Percentiles rank a stretch among this genome's conserved stretches.
Evolutionary conservation across 1,140 invertebrate genomes (phyloP).

Genomic region (Microplitis mediator): DNA sequence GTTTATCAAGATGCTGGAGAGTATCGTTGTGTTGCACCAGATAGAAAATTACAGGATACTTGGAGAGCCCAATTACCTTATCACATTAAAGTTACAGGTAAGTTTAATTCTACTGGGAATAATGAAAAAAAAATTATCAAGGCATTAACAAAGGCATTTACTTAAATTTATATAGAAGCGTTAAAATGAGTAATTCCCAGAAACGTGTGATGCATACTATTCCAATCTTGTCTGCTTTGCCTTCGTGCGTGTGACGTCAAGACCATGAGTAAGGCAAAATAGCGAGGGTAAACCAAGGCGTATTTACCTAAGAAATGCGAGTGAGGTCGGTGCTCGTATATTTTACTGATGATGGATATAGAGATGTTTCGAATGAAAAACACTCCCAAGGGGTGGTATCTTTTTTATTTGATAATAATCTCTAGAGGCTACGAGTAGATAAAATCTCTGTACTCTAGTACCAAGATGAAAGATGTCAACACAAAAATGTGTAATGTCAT

Average conservation of each 20-base stretch:
- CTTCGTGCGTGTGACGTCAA: slow-evolving; percentile 15
- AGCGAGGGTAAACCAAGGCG: not conserved
- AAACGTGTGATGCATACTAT: slow-evolving; percentile 20
- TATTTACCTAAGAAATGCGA: slow-evolving; percentile 28
- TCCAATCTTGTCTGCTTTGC: slow-evolving; percentile 19
- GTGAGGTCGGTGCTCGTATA: slow-evolving; percentile 25
- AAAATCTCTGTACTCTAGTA: not conserved
- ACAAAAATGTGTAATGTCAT: not conserved
- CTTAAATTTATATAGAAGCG: not conserved
- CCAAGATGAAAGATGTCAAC: not conserved
- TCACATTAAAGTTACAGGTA: slow-evolving; percentile 66
- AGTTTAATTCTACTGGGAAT: slow-evolving; percentile 34
- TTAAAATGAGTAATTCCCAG: slow-evolving; percentile 20
- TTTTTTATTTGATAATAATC: slow-evolving; percentile 31
- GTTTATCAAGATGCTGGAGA: slow-evolving; percentile 79
- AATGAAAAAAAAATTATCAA: no score
- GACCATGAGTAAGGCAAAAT: not conserved
- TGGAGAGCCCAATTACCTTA: slow-evolving; percentile 63
- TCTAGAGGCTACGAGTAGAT: not conserved
- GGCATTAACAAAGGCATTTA: not conserved
- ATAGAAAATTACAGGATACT: slow-evolving; percentile 62
- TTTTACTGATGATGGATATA: slow-evolving; percentile 16
- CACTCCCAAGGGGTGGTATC: slow-evolving; percentile 3
- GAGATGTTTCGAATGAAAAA: not conserved
- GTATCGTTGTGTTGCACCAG: slow-evolving; percentile 74